Conservation (phyloP, 2,113 vertebrate species). For the Mobula birostris region DNA sequence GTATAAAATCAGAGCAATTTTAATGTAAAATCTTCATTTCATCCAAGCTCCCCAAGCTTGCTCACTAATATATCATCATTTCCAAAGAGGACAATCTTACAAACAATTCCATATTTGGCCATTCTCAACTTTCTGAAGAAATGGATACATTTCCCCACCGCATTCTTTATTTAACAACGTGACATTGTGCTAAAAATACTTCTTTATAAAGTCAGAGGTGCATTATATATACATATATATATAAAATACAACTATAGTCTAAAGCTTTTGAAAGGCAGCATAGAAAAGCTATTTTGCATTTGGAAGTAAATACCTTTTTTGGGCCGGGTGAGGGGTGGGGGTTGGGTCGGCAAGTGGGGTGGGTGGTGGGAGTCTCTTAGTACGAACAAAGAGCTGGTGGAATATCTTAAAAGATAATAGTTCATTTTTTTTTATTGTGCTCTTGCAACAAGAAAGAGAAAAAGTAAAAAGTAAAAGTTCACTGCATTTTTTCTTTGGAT, state of each 20-base stretch:
- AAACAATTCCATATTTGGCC: slow-evolving; percentile 36
- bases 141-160: background rate
- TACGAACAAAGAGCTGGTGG: background rate
- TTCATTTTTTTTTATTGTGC: background rate
- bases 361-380: background rate
- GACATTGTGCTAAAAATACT: slow-evolving; percentile 5
- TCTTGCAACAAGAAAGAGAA: background rate
- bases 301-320: background rate
- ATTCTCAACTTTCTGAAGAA: slow-evolving; percentile 19
- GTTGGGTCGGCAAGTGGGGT: background rate
- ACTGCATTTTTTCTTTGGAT: background rate
- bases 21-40: slow-evolving; percentile 33
- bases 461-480: slow-evolving; percentile 17
- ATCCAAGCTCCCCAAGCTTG: background rate
- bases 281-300: background rate
- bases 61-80: slow-evolving; percentile 26
- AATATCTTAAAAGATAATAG: slow-evolving; percentile 3
- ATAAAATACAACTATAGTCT: too few relatives aligned
- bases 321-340: background rate
- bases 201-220: background rate
- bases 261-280: background rate
- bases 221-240: background rate
- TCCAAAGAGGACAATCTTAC: background rate
- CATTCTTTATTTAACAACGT: slow-evolving; percentile 26
- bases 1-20: slow-evolving; percentile 24